Evolutionary conservation across 2,888 invertebrate species (phyloP).

Genomic region (Plagodis dolabraria): DNA sequence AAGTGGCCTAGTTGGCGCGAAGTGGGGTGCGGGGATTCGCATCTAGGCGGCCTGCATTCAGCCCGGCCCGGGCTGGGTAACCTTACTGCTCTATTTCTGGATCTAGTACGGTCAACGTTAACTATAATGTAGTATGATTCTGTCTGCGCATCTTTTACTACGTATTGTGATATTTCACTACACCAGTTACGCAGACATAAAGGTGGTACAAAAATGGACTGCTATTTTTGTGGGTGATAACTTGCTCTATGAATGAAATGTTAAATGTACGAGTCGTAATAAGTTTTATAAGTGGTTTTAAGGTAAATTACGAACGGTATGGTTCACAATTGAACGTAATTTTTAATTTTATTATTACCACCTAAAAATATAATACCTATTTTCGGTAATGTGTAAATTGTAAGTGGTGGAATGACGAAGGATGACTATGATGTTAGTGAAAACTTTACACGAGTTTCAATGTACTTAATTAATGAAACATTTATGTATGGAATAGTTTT

Average conservation of each 20-base stretch:
- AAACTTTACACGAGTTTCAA: no score
- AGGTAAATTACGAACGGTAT: not conserved
- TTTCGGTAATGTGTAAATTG: not conserved
- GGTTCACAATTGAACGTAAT: no score
- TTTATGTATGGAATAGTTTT: slow-evolving; percentile 32
- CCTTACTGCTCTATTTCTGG: slow-evolving; percentile 64
- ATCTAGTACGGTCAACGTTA: slow-evolving; percentile 51
- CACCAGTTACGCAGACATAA: slow-evolving; percentile 2
- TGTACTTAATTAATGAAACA: not conserved
- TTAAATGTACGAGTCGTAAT: slow-evolving; percentile 37
- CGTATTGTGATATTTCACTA: slow-evolving; percentile 7
- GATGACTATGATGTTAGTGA: no score
- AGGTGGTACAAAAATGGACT: slow-evolving; percentile 20
- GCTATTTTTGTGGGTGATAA: slow-evolving; percentile 21
- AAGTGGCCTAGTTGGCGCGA: slow-evolving; percentile 72
- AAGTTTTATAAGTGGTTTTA: slow-evolving; percentile 13
- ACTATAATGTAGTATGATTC: slow-evolving; percentile 20
- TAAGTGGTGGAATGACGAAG: not conserved
- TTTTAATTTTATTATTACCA: no score
- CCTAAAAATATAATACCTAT: no score
- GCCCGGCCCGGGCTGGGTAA: slow-evolving; percentile 65
- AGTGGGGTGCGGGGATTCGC: slow-evolving; percentile 57
- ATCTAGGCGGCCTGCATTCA: slow-evolving; percentile 61
- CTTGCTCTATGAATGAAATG: slow-evolving; percentile 24
- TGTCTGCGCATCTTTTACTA: slow-evolving; percentile 5